These are phyloP conservation scores for Drosophila nr. medialis DNA, from an alignment of 2,888 invertebrate species.

Conservation along the genomic window DNA sequence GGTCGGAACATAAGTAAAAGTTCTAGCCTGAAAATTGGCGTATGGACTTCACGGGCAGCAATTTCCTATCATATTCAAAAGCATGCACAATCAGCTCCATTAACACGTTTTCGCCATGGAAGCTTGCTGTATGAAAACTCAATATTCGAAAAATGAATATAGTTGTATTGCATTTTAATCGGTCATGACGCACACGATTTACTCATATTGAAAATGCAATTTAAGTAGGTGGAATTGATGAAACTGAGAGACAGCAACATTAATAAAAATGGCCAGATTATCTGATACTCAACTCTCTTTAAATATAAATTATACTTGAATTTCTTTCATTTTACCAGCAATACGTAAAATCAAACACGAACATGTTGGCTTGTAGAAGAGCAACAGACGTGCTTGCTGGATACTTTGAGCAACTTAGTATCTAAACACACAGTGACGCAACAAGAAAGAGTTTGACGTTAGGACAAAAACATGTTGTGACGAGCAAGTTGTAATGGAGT, in stretches of 20 bases:
- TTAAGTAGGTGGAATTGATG: constrained; percentile 6
- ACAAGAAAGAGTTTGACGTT: constrained; percentile 6
- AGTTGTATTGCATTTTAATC: constrained; percentile 12
- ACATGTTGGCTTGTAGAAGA: constrained; percentile 3
- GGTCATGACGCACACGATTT: constrained; percentile 13
- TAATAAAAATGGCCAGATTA: not conserved
- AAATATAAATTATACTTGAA: not conserved
- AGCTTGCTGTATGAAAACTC: constrained; percentile 5
- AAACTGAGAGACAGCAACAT: constrained; percentile 4
- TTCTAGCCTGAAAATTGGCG: too few species aligned
- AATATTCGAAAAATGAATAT: constrained; percentile 15
- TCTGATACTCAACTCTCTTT: not conserved
- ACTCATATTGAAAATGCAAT: constrained; percentile 10
- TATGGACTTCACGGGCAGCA: not conserved
- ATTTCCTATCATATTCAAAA: constrained; percentile 15
- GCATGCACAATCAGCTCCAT: constrained; percentile 32
- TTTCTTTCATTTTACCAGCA: not conserved
- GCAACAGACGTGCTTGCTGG: constrained; percentile 12
- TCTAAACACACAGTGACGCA: not conserved
- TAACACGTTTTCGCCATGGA: constrained; percentile 15
- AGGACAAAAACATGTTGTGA: constrained; percentile 19
- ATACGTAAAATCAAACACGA: not conserved
- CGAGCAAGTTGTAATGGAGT: constrained; percentile 12
- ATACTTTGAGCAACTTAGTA: not conserved
- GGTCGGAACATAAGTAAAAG: too few species aligned